phyloP scores from a whole-genome alignment of 2,797 vertebrate genomes.

The Myotis pilosus region DNA sequence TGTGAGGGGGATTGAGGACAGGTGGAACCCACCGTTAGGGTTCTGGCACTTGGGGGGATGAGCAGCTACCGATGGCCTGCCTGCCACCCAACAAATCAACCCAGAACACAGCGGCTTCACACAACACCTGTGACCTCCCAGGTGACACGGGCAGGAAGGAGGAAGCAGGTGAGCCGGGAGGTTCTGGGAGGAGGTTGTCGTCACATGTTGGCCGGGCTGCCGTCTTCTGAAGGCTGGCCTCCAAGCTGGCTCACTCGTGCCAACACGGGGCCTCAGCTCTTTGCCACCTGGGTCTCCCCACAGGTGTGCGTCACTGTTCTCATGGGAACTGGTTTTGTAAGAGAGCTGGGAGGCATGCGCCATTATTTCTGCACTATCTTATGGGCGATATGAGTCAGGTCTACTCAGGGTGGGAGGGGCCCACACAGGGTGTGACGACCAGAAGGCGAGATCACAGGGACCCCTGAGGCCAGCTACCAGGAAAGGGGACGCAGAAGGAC shows the following conservation, averaged over 20 bases:
- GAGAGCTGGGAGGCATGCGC: neutral
- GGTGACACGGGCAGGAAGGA: neutral
- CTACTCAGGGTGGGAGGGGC: neutral
- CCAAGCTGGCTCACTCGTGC: neutral
- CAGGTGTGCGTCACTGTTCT: neutral
- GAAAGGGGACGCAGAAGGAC: neutral
- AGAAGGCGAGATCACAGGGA: neutral
- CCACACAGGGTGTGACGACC: too few species aligned
- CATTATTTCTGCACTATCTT: neutral
- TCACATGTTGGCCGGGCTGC: neutral
- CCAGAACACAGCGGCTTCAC: neutral
- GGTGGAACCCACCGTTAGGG: neutral
- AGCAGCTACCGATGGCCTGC: neutral
- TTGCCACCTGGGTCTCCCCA: neutral
- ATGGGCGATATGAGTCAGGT: neutral
- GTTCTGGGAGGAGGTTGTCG: neutral
- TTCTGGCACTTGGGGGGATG: neutral
- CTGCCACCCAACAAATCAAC: neutral
- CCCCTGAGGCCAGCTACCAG: neutral
- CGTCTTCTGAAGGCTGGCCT: neutral
- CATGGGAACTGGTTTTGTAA: neutral
- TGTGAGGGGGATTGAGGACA: neutral
- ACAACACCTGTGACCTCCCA: neutral
- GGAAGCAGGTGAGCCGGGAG: neutral
- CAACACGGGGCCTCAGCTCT: neutral